These are phyloP conservation scores for Ectropis grisescens DNA, from an alignment of 1,140 invertebrate species.

Conservation along the genomic window DNA sequence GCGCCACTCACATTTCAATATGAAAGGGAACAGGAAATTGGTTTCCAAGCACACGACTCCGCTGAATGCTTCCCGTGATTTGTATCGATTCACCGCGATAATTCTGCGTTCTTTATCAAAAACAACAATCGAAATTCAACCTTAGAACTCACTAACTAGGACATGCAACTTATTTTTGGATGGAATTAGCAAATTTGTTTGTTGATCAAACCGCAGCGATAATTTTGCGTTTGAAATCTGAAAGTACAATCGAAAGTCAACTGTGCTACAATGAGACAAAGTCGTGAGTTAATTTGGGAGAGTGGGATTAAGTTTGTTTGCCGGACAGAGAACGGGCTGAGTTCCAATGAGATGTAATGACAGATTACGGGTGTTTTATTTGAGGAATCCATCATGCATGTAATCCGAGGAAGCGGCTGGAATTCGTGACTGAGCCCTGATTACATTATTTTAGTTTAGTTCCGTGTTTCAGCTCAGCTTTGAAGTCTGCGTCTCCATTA, in stretches of 20 bases:
- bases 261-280: no score
- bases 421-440: slow-evolving; percentile 3
- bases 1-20: slow-evolving; percentile 32
- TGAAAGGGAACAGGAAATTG: slow-evolving; percentile 34
- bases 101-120: slow-evolving; percentile 1
- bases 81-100: slow-evolving; percentile 18
- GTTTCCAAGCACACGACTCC: slow-evolving; percentile 27
- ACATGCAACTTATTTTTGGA: no score
- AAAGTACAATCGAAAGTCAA: no score
- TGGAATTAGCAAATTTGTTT: no score
- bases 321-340: slow-evolving; percentile 8
- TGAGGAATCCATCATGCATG: slow-evolving; percentile 12
- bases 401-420: slow-evolving; percentile 11
- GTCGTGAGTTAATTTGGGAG: no score
- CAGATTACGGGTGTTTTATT: slow-evolving; percentile 16
- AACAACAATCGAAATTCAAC: no score
- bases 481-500: no score
- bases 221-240: no score
- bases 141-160: no score
- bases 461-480: no score
- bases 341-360: slow-evolving; percentile 16
- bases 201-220: no score
- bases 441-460: no score
- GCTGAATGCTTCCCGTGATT: slow-evolving; percentile 22
- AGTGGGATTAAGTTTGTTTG: slow-evolving; percentile 1